Evolutionary conservation across 2,113 vertebrate genomes (phyloP), one percentile per base, ranked within the genome.

Genomic region (Fukomys damarensis): DNA sequence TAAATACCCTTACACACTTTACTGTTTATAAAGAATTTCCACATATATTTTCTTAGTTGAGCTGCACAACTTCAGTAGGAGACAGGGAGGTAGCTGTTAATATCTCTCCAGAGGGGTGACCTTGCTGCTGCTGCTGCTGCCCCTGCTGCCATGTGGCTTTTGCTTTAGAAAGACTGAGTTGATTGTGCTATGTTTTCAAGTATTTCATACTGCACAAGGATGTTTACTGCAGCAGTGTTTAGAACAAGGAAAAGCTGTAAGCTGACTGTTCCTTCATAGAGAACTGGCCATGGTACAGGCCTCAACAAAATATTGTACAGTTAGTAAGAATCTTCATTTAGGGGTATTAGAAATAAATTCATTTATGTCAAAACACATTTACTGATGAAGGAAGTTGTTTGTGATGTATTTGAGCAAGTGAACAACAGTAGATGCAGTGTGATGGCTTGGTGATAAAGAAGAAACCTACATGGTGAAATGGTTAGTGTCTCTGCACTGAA

Each of bases 81-180:
- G 74, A 84, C 83, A 91, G 66, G 19, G 12, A 80, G 79, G 68
- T 77, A 52, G 92, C 81, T 43, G 43, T 7, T 54, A 54, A 68
- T 59, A 41, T 86, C 52, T 92, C 74, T 91, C 20, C 41, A 95
- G 89, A 56, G 59, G 19, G 35, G 77, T 80, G 92, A 35, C 86
- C 63, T 28, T 17, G 63, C 20, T 76, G 43, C 58, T 76, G 35
- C 32, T 22, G 3, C 3, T 81, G 74, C 72, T 56, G 54, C 54
- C 14, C 7, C 54, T 56, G 54, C 54, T 56, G 56, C 56, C 1
- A 30, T 66, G 61, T 0, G 0, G 70, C 41, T 77, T 97, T 90
- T 89, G 63, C 49, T 96, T 68, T 66, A 88, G 86, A 79, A 97
- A 94, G 76, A 76, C 12, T 20, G 22, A 77, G 38, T 68, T 58